These are phyloP conservation scores for Berghia stephanieae DNA, from an alignment of 1,140 invertebrate genomes.

Conservation along the genomic window DNA sequence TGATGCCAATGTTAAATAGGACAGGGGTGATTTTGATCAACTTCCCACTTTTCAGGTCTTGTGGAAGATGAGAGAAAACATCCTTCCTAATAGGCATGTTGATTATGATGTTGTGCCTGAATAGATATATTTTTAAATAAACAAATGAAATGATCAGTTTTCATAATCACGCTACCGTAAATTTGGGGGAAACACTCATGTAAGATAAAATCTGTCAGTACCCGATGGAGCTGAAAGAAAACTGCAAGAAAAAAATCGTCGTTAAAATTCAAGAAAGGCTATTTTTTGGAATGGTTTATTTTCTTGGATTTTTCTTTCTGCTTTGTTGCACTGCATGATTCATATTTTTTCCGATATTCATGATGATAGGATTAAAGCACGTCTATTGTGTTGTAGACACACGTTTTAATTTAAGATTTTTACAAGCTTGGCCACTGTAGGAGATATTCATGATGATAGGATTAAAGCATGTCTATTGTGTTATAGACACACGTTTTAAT, in stretches of 20 bases:
- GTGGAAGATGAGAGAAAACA: slow-evolving; percentile 49
- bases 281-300: no score
- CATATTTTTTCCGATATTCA: no score
- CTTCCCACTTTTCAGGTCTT: slow-evolving; percentile 50
- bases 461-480: no score
- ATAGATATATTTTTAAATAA: slow-evolving; percentile 17
- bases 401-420: no score
- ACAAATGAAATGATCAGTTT: not conserved
- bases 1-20: slow-evolving; percentile 95
- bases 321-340: no score
- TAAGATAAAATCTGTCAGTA: not conserved
- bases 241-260: not conserved
- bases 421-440: no score
- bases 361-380: no score
- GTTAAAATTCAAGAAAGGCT: not conserved
- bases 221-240: not conserved
- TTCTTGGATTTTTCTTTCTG: no score
- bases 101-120: slow-evolving; percentile 54
- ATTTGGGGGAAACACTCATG: not conserved
- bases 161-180: not conserved
- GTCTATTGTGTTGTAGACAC: no score
- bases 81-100: slow-evolving; percentile 47
- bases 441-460: no score
- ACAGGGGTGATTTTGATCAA: slow-evolving; percentile 83
- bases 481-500: no score